Evolutionary conservation across 2,888 invertebrate species (phyloP).

Genomic region (Drosophila phalerata): DNA sequence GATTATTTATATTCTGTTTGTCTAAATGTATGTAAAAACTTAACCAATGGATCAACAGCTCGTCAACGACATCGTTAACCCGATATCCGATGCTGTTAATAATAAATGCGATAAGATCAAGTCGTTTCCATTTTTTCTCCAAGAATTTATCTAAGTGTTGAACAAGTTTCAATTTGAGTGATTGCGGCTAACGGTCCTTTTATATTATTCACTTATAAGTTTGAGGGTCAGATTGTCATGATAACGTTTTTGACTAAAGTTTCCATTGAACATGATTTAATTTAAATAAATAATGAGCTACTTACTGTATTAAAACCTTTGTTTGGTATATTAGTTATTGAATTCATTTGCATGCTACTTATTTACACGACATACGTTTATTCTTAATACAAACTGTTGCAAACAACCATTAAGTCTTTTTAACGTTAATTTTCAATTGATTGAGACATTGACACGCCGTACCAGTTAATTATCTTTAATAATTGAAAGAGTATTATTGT

Average conservation of each 20-base stretch:
- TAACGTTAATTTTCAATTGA: neutral
- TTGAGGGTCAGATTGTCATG: neutral
- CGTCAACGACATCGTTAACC: no score
- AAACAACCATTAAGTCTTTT: conserved; percentile 9
- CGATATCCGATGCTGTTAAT: conserved; percentile 27
- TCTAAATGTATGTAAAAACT: no score
- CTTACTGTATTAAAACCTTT: neutral
- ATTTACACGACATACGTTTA: conserved; percentile 14
- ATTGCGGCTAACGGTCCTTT: conserved; percentile 15
- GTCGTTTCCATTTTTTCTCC: conserved; percentile 36
- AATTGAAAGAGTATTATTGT: neutral
- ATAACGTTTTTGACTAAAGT: conserved; percentile 7
- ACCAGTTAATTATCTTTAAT: neutral
- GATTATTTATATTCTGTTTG: no score
- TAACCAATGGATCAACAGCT: no score
- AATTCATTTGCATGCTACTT: conserved; percentile 16
- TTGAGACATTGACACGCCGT: neutral
- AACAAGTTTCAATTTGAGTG: conserved; percentile 21
- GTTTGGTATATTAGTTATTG: conserved; percentile 1
- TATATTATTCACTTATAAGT: conserved; percentile 23
- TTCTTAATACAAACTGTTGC: conserved; percentile 12
- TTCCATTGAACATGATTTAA: conserved; percentile 12
- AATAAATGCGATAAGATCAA: conserved; percentile 66
- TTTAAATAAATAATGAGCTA: conserved; percentile 46
- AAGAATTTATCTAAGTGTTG: conserved; percentile 8